Evolutionary conservation across 2,113 vertebrate genomes (phyloP).

Genomic region (Halcyon malimbica): DNA sequence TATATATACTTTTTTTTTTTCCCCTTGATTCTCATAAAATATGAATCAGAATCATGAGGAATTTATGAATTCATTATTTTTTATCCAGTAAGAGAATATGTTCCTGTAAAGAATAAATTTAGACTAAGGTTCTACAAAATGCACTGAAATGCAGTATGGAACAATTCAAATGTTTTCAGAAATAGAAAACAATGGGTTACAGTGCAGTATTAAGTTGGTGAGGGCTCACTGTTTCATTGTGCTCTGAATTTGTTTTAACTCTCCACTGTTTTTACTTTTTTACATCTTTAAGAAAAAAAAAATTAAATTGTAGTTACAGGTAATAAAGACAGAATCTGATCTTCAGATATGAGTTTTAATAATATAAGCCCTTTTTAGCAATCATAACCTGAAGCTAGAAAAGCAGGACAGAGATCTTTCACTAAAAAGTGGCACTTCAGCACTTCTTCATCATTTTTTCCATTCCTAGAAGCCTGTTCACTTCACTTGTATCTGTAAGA

Average conservation of each 20-base stretch:
- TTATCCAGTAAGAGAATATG: background rate
- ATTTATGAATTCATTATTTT: background rate
- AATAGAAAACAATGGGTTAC: background rate
- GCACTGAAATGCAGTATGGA: background rate
- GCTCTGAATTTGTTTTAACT: background rate
- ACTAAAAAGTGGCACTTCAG: background rate
- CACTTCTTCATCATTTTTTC: background rate
- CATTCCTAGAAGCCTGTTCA: background rate
- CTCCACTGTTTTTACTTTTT: background rate
- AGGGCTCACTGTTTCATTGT: background rate
- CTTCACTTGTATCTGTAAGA: background rate
- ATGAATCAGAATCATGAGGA: background rate
- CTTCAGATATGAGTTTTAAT: background rate
- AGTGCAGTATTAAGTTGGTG: background rate
- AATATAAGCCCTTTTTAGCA: background rate
- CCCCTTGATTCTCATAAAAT: background rate
- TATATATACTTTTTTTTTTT: background rate
- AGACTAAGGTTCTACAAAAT: background rate
- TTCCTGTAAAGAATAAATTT: background rate
- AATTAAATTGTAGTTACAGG: background rate
- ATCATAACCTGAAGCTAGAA: background rate
- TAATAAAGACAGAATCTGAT: background rate
- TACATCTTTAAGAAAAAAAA: background rate
- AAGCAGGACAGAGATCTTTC: background rate
- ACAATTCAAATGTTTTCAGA: background rate